Base-by-base conservation (phyloP, 2,888 invertebrate species). In the Brachycybe producta region DNA sequence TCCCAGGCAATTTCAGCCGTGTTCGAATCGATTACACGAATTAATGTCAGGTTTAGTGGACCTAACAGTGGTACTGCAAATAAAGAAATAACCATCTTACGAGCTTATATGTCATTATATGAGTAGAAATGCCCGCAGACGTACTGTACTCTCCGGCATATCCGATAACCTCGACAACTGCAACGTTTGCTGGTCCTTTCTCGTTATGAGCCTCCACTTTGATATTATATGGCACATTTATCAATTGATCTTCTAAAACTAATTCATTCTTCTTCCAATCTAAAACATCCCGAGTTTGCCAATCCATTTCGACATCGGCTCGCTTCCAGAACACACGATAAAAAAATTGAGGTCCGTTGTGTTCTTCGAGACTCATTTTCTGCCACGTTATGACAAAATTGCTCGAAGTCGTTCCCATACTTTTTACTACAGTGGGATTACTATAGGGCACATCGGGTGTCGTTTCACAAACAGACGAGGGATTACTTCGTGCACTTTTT, bases 301-400 rank as follows among this genome's bases (percentile, higher is more conserved):
- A 85, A 8, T 71, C 66, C 59, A 78, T 75, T 0, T 82, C 82
- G 0, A 79, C 74, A 59, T 83, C 82, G 65, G 85, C 82, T 48
- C 81, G 77, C 57, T 82, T 82, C 77, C 84, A 94, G 58, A 78
- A 81, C 23, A 97, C 84, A 53, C 82, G 75, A 70, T 98, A 98
- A 65, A 82, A 81, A 72, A 99, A 97, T 39, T 82, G 80, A 1
- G 87, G 88, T 0, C 84, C 97, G 71, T 97, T 92, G 71, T 97
- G 95, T 62, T 97, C 92, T 58, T 94, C 87, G 67, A 87, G 80
- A 0, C 90, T 83, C 94, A 98, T 95, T 57, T 82, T 81, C 80
- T 83, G 63, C 97, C 97, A 98, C 0, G 80, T 77, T 62, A 98
- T 91, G 54, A 92, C 82, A 64, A 98, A 75, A 68, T 92, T 92